phyloP scores from a whole-genome alignment of 2,797 vertebrate species.

The Manis crassicaudata region DNA sequence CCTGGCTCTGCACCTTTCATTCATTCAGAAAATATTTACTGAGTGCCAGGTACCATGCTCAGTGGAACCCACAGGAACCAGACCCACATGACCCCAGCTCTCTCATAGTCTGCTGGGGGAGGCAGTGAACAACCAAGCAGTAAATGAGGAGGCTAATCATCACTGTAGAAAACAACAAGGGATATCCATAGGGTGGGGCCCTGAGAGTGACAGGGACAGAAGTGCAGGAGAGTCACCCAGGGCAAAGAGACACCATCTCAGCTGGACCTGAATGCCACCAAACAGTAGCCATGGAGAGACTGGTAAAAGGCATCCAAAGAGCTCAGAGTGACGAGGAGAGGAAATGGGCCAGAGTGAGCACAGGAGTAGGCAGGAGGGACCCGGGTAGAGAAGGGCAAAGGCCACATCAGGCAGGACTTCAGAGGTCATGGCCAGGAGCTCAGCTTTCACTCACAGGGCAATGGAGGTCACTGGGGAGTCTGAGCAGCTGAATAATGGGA shows the following conservation, averaged over 20 bases:
- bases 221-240: not conserved
- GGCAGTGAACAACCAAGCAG: not conserved
- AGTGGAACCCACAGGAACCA: not conserved
- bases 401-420: not conserved
- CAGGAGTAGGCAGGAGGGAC: not conserved
- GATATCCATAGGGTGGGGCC: not conserved
- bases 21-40: not conserved
- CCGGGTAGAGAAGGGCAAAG: fast-evolving
- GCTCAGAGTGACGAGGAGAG: not conserved
- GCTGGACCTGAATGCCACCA: not conserved
- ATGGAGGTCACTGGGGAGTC: not conserved
- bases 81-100: fast-evolving
- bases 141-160: too few relatives aligned
- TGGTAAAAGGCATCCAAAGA: not conserved
- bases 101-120: not conserved
- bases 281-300: not conserved
- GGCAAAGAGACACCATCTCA: not conserved
- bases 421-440: not conserved
- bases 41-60: not conserved
- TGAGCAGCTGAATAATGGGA: fast-evolving
- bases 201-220: not conserved
- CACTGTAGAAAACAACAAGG: not conserved
- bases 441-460: too few relatives aligned
- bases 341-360: not conserved
- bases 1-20: not conserved